A percentile compares a stretch with the other conserved stretches of the same genome.
Evolutionary conservation across 2,797 vertebrate genomes (phyloP).

Genomic region (Pelochelys cantorii): DNA sequence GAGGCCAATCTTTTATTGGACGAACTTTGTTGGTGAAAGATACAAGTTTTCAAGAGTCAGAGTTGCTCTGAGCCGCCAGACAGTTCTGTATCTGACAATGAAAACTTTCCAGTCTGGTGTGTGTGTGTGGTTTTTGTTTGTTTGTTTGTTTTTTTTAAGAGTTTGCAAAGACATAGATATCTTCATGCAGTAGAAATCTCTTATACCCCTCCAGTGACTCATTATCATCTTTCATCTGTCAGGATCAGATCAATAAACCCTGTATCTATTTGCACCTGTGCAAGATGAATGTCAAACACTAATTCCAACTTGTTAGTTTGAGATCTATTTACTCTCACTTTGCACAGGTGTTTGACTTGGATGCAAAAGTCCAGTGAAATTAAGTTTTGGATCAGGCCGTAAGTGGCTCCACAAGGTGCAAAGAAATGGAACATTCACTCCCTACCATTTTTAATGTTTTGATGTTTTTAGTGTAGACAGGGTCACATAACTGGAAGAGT

Average conservation of each 20-base stretch:
- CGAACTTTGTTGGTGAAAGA: background rate
- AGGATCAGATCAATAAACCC: background rate
- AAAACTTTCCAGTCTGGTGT: background rate
- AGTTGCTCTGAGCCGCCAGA: background rate
- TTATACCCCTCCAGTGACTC: background rate
- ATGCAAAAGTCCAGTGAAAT: background rate
- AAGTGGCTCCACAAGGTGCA: accelerated
- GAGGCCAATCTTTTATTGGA: background rate
- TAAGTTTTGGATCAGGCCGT: background rate
- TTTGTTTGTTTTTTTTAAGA: background rate
- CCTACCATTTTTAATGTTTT: background rate
- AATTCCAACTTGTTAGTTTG: background rate
- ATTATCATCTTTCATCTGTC: background rate
- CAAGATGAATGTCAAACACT: background rate
- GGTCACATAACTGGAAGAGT: background rate
- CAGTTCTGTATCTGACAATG: too few species aligned
- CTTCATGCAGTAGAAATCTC: background rate
- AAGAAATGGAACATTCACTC: background rate
- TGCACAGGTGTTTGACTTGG: accelerated
- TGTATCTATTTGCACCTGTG: accelerated
- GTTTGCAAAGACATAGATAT: background rate
- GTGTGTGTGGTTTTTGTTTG: too few species aligned
- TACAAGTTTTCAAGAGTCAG: background rate
- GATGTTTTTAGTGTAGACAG: background rate
- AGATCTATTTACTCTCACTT: background rate